phyloP scores from a whole-genome alignment of 2,113 vertebrate genomes.

The Leptosomus discolor region DNA sequence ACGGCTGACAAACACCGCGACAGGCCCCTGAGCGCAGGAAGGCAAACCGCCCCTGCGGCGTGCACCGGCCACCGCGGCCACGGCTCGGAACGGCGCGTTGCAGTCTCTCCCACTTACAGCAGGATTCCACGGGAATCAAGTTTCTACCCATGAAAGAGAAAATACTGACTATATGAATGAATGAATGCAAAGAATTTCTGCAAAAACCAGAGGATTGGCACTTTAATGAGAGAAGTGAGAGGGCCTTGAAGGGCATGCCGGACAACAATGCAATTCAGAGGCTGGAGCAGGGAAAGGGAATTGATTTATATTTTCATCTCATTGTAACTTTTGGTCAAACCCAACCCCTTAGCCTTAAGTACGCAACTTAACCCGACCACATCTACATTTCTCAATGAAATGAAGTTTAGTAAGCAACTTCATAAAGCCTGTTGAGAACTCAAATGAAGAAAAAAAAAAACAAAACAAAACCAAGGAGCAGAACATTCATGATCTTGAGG shows the following conservation, averaged over 20 bases:
- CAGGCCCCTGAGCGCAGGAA: accelerated
- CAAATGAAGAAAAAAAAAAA: neutral
- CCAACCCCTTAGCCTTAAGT: neutral
- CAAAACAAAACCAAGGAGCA: neutral
- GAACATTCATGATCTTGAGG: neutral
- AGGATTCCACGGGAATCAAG: accelerated
- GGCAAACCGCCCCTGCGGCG: neutral
- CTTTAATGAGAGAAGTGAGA: neutral
- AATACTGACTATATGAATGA: neutral
- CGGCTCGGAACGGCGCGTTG: accelerated
- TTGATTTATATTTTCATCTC: neutral
- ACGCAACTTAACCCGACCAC: neutral
- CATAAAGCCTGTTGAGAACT: neutral
- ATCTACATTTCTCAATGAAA: neutral
- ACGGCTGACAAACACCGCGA: neutral
- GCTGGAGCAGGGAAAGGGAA: neutral
- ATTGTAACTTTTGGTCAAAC: neutral
- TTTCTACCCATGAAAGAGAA: neutral
- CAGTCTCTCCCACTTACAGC: too few relatives aligned
- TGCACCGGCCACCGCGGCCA: accelerated
- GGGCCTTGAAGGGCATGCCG: neutral
- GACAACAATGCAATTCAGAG: neutral
- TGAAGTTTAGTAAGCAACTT: neutral
- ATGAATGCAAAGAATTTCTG: neutral
- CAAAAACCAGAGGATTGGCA: neutral